A percentile compares a stretch with the other conserved stretches of the same genome.
Conservation (phyloP, 2,797 vertebrate genomes). For the Sebastes vulpes region DNA sequence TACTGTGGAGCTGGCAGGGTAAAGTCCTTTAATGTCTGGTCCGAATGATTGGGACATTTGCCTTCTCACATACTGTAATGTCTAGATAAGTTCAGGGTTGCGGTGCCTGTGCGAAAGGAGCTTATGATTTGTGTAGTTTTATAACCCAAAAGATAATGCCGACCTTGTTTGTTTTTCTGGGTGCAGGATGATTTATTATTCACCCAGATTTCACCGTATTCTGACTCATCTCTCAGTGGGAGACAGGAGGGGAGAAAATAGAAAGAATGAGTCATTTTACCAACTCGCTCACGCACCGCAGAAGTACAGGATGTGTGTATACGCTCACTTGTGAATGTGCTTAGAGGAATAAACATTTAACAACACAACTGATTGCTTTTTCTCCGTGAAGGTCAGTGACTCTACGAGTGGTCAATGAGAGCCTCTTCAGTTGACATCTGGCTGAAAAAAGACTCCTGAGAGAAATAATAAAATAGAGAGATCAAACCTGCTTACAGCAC, state of each 20-base stretch:
- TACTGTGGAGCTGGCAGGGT: neutral
- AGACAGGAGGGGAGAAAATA: slow-evolving; percentile 53
- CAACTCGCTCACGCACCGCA: slow-evolving; percentile 16
- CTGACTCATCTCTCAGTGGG: slow-evolving; percentile 70
- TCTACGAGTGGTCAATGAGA: neutral
- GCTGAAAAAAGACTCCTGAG: neutral
- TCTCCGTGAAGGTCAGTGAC: slow-evolving; percentile 6
- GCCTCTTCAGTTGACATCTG: slow-evolving; percentile 3
- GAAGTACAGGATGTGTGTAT: slow-evolving; percentile 36
- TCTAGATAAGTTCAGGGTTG: neutral
- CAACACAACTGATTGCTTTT: slow-evolving; percentile 4
- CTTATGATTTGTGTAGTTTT: neutral
- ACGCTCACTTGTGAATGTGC: slow-evolving; percentile 5
- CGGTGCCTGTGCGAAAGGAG: neutral
- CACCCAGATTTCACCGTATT: slow-evolving; percentile 39
- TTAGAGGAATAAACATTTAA: slow-evolving; percentile 1
- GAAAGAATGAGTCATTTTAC: slow-evolving; percentile 68
- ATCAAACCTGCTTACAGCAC: neutral
- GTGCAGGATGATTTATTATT: slow-evolving; percentile 25
- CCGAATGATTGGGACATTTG: neutral
- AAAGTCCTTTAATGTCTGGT: neutral
- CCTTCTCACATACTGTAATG: neutral
- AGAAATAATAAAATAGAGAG: neutral
- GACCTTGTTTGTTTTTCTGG: neutral
- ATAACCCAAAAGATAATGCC: neutral